Base-by-base conservation (phyloP, 2,113 vertebrate genomes). In the Pionites leucogaster region DNA sequence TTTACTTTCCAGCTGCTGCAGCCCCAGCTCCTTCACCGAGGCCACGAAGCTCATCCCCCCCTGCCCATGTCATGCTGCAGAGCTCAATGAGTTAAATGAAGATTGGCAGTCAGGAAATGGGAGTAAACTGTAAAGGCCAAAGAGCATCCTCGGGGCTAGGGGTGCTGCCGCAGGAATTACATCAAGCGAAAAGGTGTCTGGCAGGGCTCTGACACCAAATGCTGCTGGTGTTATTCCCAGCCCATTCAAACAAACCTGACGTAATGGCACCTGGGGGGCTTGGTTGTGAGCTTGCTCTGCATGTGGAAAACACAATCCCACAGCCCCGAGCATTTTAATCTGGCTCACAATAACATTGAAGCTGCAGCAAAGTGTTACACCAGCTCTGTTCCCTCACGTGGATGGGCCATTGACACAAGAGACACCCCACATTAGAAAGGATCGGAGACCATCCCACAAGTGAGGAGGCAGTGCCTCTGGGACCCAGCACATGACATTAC, bases 101-200 rank as follows among this genome's bases (percentile, higher is more conserved):
- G 95, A 96, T 70, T 82, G 90, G 82, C 93, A 86, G 93, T 8
- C 93, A 95, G 96, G 95, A 96, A 95, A 94, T 68, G 82, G 93
- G 92, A 96, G 88, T 69, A 46, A 94, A 94, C 35, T 3, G 1
- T 8, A 18, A 53, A 92, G 96, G 93, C 33, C 83, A 91, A 87
- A 94, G 95, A 97, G 94, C 82, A 90, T 90, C 85, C 52, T 72
- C 70, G 7, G 77, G 13, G 37, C 89, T 46, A 88, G 44, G 86
- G 17, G 71, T 59, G 91, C 94, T 95, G 91, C 91, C 4, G 29
- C 41, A n/a, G 65, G 91, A 55, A 77, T 86, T 29, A 25, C 93
- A 88, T 88, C 85, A 63, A 93, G 92, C 41, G 7, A 33, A 47
- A 62, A 93, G 79, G 92, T 93, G 92, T 91, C 91, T 87, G 82